Evolutionary conservation across 2,797 vertebrate species (phyloP).

Genomic region (Psittacula derbiana): DNA sequence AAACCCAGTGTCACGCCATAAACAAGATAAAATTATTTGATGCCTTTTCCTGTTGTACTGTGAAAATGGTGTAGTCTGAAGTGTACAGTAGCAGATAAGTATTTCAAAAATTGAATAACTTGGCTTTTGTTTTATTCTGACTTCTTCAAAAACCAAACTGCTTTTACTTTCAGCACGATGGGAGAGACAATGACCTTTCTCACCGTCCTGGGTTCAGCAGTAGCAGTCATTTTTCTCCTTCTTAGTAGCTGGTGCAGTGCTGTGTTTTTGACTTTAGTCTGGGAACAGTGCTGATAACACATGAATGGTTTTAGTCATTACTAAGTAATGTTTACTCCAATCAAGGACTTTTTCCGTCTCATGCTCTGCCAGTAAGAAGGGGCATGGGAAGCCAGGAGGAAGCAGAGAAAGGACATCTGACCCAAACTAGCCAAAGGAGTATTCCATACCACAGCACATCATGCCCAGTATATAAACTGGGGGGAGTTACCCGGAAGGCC

Average conservation of each 20-base stretch:
- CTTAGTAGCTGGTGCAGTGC: not conserved
- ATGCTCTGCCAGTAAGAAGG: not conserved
- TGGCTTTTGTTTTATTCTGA: not conserved
- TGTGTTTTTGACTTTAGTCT: not conserved
- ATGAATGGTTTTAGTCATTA: not conserved
- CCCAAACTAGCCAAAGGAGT: not conserved
- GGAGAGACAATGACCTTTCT: conserved; percentile 34
- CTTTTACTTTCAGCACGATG: conserved; percentile 8
- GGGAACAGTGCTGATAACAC: not conserved
- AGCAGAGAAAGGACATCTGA: not conserved
- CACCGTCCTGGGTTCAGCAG: not conserved
- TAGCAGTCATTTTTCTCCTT: not conserved
- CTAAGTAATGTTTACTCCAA: not conserved
- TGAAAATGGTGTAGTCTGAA: not conserved
- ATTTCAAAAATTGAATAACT: not conserved
- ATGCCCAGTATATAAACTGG: not conserved
- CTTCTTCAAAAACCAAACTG: not conserved
- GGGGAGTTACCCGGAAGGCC: not conserved
- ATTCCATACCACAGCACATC: not conserved
- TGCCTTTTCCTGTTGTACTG: not conserved
- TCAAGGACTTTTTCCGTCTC: not conserved
- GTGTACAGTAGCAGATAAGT: not conserved
- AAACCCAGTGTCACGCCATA: not conserved
- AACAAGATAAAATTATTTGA: not conserved
- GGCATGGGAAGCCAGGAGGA: not conserved